These are phyloP conservation scores for Ptilonorhynchus violaceus DNA, from an alignment of 2,113 vertebrate genomes.

Conservation along the genomic window DNA sequence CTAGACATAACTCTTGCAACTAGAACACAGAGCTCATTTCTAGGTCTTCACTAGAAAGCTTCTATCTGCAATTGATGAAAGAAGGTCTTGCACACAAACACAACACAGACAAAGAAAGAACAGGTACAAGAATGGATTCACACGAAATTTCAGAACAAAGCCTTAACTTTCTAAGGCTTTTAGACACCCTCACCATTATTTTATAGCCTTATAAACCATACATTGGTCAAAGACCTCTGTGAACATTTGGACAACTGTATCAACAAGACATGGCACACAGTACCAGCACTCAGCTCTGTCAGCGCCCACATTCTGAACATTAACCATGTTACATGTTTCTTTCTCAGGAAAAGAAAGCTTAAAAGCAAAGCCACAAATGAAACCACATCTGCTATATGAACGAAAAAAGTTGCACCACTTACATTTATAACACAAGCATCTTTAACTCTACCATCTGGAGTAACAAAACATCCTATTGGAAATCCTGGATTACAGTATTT, in stretches of 20 bases:
- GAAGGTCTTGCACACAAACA: not conserved
- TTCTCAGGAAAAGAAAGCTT: not conserved
- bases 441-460: constrained; percentile 75
- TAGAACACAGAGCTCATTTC: not conserved
- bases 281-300: not conserved
- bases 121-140: not conserved
- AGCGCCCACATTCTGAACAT: not conserved
- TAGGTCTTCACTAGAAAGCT: not conserved
- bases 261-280: not conserved
- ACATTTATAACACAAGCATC: constrained; percentile 88
- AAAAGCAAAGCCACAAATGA: not conserved
- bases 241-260: not conserved
- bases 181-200: not conserved
- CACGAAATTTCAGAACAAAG: not conserved
- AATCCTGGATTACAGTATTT: constrained; percentile 91
- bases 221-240: not conserved
- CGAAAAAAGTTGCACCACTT: constrained; percentile 62
- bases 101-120: fast-evolving
- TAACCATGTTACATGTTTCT: not conserved
- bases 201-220: not conserved
- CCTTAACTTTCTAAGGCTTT: not conserved
- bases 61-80: not conserved
- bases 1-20: not conserved
- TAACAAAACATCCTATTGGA: constrained; percentile 87
- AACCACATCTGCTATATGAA: not conserved